Base-by-base conservation (phyloP, 1,140 invertebrate species). In the Spodoptera litura region DNA sequence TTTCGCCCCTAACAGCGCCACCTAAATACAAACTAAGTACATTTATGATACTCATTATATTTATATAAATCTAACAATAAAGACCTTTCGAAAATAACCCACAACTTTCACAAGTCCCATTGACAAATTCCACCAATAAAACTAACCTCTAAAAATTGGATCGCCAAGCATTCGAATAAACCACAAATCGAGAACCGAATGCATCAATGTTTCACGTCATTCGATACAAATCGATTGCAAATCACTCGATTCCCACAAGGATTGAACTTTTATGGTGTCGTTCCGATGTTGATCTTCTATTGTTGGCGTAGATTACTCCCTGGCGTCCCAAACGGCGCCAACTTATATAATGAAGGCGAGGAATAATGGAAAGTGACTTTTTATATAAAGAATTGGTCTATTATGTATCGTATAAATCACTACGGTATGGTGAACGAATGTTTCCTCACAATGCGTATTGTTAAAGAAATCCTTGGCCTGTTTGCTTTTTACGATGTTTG, bases 201-300 rank as follows among this genome's bases (percentile, higher is more conserved):
- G 31, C n/a, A 49, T 51, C 44, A 66, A 38, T 8, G 62, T 2
- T 8, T 31, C 38, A 66, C 62, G 8, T 25, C n/a, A 51, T n/a
- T 66, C 62, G 20, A 66, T 25, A 66, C 38, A 66, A 66, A 66
- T 51, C 62, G 59, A 62, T 62, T 62, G 59, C 59, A 62, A 62
- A 62, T 62, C 35, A 38, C 35, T 62, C 31, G 27, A 66, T 66
- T 49, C 62, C 59, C 27, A 6, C 27, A 27, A 15, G 62, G 49
- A 66, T 66, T 11, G 62, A 51, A 66, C 38, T 66, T 66, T 66
- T 51, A 51, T 66, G 62, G 38, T 66, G 38, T 62, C 59, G 31
- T 62, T 62, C 59, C n/a, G 59, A 38, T 62, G 59, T 66, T 66
- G 62, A 66, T 66, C 62, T 51, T 20, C 62, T 12, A 66, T 66